A percentile compares a stretch with the other conserved stretches of the same genome.
Conservation (phyloP, 35 echinoderm and acorn worm genomes). For the Heliocidaris erythrogramma region DNA sequence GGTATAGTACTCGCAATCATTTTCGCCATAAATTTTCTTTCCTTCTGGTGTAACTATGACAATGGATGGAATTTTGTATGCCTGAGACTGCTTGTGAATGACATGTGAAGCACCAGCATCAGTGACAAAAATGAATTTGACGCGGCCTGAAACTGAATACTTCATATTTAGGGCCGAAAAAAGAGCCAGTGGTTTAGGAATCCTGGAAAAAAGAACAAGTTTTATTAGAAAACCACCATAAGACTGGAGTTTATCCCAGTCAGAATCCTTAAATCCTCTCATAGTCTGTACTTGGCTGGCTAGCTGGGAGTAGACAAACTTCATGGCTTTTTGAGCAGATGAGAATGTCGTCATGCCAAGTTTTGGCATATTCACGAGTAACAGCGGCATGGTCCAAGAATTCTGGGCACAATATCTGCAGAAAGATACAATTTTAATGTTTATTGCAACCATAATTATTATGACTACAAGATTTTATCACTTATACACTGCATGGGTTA, state of each 20-base stretch:
- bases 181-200: constrained; percentile 52
- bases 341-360: constrained; percentile 65
- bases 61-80: constrained; percentile 32
- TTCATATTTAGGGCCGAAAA: constrained; percentile 82
- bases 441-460: too few relatives aligned
- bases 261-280: background rate
- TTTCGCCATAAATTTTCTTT: constrained; percentile 54
- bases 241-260: constrained; percentile 49
- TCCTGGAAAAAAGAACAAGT: constrained; percentile 60
- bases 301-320: constrained; percentile 64
- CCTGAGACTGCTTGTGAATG: background rate
- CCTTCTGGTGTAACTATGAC: constrained; percentile 69
- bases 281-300: constrained; percentile 47
- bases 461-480: too few relatives aligned
- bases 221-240: constrained; percentile 44
- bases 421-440: background rate
- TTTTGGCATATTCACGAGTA: constrained; percentile 80
- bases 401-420: constrained; percentile 74
- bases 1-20: constrained; percentile 72
- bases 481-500: too few relatives aligned
- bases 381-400: constrained; percentile 70
- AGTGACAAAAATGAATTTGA: constrained; percentile 68
- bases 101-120: background rate
- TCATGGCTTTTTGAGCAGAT: constrained; percentile 29
- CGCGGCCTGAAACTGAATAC: constrained; percentile 64